These are phyloP conservation scores for Operophtera brumata DNA, from an alignment of 2,888 invertebrate species.

Conservation along the genomic window DNA sequence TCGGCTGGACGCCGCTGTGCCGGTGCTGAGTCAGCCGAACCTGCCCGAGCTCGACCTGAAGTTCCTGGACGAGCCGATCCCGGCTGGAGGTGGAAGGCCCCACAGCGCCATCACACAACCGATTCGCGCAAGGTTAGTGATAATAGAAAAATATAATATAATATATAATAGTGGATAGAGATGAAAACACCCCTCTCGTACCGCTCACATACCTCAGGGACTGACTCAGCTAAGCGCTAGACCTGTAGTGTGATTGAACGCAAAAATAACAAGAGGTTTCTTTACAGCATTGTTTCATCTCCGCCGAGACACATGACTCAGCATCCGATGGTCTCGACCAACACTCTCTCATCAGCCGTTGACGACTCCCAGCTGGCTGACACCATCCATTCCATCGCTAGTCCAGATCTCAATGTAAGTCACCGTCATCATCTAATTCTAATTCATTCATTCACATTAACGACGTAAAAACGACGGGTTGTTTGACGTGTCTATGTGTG, in stretches of 20 bases:
- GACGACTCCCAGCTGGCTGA: conserved; percentile 71
- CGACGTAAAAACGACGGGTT: no score
- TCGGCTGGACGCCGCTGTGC: conserved; percentile 82
- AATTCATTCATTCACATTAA: no score
- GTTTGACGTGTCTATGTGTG: no score
- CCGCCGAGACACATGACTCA: conserved; percentile 74
- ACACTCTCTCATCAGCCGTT: conserved; percentile 42
- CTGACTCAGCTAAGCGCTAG: no score
- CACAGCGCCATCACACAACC: conserved; percentile 46
- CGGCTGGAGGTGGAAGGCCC: conserved; percentile 53
- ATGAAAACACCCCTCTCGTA: no score
- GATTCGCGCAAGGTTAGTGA: conserved; percentile 49
- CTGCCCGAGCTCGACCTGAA: conserved; percentile 71
- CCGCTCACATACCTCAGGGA: no score
- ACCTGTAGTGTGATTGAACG: no score
- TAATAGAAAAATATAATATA: no score
- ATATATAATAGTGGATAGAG: no score
- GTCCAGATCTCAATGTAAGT: conserved; percentile 70
- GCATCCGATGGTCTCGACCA: conserved; percentile 38
- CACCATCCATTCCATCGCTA: conserved; percentile 73
- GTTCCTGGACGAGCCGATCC: conserved; percentile 76
- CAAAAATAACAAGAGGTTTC: no score
- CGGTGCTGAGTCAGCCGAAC: conserved; percentile 50
- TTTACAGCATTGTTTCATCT: conserved; percentile 77
- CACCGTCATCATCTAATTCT: no score